Evolutionary conservation across 2,888 invertebrate genomes (phyloP), one percentile per base, ranked within the genome.

Genomic region (Palloptera scutellata): DNA sequence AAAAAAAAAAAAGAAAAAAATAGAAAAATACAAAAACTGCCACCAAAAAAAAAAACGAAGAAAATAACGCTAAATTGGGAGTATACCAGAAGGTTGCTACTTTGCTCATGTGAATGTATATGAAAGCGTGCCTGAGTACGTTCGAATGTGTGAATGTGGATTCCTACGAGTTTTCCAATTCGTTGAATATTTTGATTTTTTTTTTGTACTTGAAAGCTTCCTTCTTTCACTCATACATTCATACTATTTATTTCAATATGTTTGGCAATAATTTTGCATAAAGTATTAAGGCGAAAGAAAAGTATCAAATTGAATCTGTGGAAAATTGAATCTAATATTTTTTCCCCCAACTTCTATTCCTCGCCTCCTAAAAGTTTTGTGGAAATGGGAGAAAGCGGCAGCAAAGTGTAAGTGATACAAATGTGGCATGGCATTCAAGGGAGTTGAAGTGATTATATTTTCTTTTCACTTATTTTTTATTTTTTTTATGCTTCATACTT

Each of bases 241-340:
- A 17, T 61, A 12, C 61, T 45, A 10, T 61, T 60, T 52, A 62
- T 71, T 67, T 68, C 72, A 71, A 70, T 74, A 69, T 73, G 67
- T 73, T 74, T 65, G 77, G 78, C 78, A 78, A 81, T 81, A 78
- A 78, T 79, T 81, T 81, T 78, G 78, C 77, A 79, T 81, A 80
- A 76, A 73, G 72, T 75, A 77, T 77, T 70, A 72, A 74, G 72
- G 45, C 45, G 8, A 55, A 65, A 43, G 43, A 74, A 76, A 74
- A 69, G 71, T 75, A 77, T 74, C 76, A 80, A 81, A 81, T 82
- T 80, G 76, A 81, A 82, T 81, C 70, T 77, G 67, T 67, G 61
- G 68, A 67, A 70, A 73, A 74, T 77, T 72, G 72, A 77, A 74
- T 75, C 71, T 61, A 74, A 62, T 64, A 69, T 64, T 52, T 55